A percentile compares a stretch with the other conserved stretches of the same genome.
Evolutionary conservation across 2,113 vertebrate species (phyloP).

Genomic region (Scalopus aquaticus): DNA sequence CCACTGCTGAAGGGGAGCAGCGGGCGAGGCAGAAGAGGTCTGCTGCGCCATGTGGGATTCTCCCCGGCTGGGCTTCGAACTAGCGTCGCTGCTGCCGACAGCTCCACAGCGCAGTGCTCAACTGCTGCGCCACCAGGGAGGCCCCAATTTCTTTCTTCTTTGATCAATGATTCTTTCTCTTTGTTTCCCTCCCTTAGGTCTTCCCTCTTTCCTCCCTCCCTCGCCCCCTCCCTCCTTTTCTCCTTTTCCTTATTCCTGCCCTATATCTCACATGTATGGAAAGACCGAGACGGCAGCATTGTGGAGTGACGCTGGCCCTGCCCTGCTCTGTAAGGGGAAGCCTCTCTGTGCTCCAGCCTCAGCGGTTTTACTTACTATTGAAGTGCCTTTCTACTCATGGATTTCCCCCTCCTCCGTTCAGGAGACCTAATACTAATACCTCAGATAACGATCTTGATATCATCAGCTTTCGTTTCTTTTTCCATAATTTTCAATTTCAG

Average conservation of each 20-base stretch:
- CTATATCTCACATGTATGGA: neutral
- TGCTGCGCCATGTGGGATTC: no score
- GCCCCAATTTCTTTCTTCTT: constrained; percentile 70
- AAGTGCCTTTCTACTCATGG: neutral
- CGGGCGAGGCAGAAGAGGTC: no score
- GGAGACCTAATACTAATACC: neutral
- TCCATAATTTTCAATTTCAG: neutral
- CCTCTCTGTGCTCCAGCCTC: neutral
- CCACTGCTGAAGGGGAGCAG: no score
- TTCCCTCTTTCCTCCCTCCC: neutral
- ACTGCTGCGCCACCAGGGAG: no score
- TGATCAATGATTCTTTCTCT: no score
- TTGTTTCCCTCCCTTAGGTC: no score
- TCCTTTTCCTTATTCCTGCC: neutral
- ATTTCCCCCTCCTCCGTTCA: neutral
- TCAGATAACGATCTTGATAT: neutral
- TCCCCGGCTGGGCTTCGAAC: no score
- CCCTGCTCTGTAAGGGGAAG: neutral
- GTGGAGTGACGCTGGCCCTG: neutral
- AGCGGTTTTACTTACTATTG: neutral
- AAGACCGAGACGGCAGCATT: neutral
- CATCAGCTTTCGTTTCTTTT: neutral
- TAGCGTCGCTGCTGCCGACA: no score
- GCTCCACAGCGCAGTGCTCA: no score
- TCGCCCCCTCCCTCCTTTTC: rapidly evolving